A percentile compares a stretch with the other conserved stretches of the same genome.
Evolutionary conservation across 23 tunicate species (phyloP).

Genomic region (Phallusia fumigata): DNA sequence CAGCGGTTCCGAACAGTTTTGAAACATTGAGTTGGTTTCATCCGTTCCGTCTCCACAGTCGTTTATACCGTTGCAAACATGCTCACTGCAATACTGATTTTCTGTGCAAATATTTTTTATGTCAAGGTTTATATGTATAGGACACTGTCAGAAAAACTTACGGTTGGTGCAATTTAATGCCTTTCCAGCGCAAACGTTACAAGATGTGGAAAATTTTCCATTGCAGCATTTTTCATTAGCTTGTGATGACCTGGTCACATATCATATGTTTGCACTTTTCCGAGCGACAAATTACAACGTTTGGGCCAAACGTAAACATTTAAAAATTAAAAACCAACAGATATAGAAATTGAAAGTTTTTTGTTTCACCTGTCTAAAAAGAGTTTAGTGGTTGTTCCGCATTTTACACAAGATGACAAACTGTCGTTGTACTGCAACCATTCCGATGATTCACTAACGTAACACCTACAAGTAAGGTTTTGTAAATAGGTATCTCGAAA

Average conservation of each 20-base stretch:
- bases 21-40: not conserved
- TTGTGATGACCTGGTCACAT: not conserved
- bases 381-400: not conserved
- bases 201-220: not conserved
- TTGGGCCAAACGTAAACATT: too few species aligned
- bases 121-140: too few species aligned
- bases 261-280: too few species aligned
- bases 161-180: not conserved
- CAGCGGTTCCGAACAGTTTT: not conserved
- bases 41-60: conserved; percentile 23
- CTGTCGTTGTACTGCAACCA: conserved; percentile 6
- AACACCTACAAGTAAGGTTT: not conserved
- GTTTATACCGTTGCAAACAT: conserved; percentile 30
- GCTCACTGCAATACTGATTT: not conserved
- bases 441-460: not conserved
- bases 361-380: not conserved
- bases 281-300: too few species aligned
- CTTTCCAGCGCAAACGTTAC: not conserved
- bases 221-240: not conserved
- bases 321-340: too few species aligned
- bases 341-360: too few species aligned
- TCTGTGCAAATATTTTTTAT: not conserved
- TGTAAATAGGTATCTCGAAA: too few species aligned
- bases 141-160: not conserved
- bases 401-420: not conserved